Evolutionary conservation across 64 coral and sea anemone species (phyloP), one percentile per base, ranked within the genome.

Genomic region (Platygyra sinensis): DNA sequence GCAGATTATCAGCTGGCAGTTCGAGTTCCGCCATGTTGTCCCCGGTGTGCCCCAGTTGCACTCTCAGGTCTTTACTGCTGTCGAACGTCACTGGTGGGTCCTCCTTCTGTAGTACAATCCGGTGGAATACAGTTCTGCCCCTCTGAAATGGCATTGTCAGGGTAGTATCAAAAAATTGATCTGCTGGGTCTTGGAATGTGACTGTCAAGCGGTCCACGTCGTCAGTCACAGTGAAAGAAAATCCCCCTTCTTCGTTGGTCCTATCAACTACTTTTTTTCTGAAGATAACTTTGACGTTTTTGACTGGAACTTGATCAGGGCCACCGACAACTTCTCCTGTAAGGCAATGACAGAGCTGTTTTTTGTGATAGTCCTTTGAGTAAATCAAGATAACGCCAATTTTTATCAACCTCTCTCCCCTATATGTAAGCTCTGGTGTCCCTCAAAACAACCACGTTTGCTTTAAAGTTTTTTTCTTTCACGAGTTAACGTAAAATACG

Each of bases 311-410:
- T 87, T 78, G 52, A n/a, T 86, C 19, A 0, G 14, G 57, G 0
- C 90, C 82, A 75, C 90, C 90, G 50, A 87, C 90, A 32, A 92
- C 90, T 64, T 86, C 20, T 50, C 90, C 90, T 92, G 20, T 13
- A 76, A 14, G 4, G 50, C 30, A 39, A 33, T 39, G 2, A 50
- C 12, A 25, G 39, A 52, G 29, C 3, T 28, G 22, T 36, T 13
- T n/a, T 4, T 33, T 2, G 54, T 57, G 15, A 57, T 15, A 57
- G 54, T 57, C 54, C 54, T 13, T 14, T 57, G 33, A 36, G 33
- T 36, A 1, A 36, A 36, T 36, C 33, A 36, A 36, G 33, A 36
- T 36, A 3, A 36, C 33, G 33, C 3, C 3, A 36, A 36, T 36
- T 36, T 36, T 36, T 36, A 36, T 36, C 33, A 36, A 36, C 33